phyloP scores from a whole-genome alignment of 2,888 invertebrate genomes.

The Ophonus ardosiacus region DNA sequence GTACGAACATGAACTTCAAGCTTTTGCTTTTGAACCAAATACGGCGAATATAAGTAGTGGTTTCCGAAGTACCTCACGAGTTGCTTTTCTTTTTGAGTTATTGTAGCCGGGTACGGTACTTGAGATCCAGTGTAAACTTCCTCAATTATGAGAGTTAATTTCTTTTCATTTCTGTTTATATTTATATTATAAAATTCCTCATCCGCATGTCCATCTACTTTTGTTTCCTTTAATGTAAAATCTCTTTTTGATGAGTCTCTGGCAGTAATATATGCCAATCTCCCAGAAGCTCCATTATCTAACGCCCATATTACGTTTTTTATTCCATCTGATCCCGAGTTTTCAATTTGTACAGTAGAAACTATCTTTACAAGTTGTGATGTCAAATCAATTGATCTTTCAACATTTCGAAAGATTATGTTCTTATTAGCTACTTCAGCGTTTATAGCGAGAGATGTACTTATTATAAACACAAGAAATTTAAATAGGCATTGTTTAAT shows the following conservation, averaged over 20 bases:
- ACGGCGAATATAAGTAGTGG: slow-evolving; percentile 90
- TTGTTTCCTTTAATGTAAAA: slow-evolving; percentile 73
- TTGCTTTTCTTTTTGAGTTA: slow-evolving; percentile 96
- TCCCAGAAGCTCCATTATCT: slow-evolving; percentile 80
- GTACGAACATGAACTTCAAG: slow-evolving; percentile 88
- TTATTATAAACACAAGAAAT: slow-evolving; percentile 41
- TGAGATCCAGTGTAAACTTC: slow-evolving; percentile 87
- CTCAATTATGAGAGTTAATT: slow-evolving; percentile 80
- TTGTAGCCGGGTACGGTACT: slow-evolving; percentile 90
- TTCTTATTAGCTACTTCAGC: slow-evolving; percentile 78
- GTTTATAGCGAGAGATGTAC: slow-evolving; percentile 23
- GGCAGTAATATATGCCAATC: slow-evolving; percentile 87
- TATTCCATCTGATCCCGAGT: slow-evolving; percentile 85
- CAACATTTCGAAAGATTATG: slow-evolving; percentile 87
- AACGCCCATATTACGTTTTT: slow-evolving; percentile 85
- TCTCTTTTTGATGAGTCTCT: slow-evolving; percentile 81
- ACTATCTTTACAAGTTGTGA: slow-evolving; percentile 93
- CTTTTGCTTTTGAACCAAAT: slow-evolving; percentile 87
- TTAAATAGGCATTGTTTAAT: slow-evolving; percentile 29
- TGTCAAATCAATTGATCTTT: slow-evolving; percentile 90
- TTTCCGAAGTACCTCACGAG: slow-evolving; percentile 92
- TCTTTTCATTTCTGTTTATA: slow-evolving; percentile 68
- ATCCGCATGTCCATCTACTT: slow-evolving; percentile 76
- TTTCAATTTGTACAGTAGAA: slow-evolving; percentile 89
- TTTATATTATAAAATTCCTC: slow-evolving; percentile 73